phyloP scores from a whole-genome alignment of 2,113 vertebrate species.

The Girardinichthys multiradiatus region DNA sequence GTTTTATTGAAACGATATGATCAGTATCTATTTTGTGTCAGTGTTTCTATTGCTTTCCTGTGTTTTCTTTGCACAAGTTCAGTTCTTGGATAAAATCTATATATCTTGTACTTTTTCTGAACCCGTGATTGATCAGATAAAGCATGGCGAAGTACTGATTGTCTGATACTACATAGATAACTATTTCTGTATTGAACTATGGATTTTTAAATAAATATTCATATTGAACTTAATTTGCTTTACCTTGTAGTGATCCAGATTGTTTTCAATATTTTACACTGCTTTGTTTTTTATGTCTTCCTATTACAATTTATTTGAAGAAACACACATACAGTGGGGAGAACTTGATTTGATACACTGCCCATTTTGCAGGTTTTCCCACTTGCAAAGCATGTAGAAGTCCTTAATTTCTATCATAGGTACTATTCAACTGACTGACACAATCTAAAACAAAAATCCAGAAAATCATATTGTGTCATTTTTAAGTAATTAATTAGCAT shows the following conservation, averaged over 20 bases:
- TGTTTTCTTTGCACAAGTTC: constrained; percentile 85
- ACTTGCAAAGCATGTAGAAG: too few relatives aligned
- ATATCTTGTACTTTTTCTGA: constrained; percentile 86
- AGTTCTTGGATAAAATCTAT: constrained; percentile 73
- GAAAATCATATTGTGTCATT: too few relatives aligned
- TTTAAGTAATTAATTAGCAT: too few relatives aligned
- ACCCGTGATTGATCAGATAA: constrained; percentile 82
- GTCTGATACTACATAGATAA: constrained; percentile 82
- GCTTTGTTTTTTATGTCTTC: background rate
- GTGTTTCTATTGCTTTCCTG: constrained; percentile 86
- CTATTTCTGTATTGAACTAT: constrained; percentile 84
- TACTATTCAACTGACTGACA: too few relatives aligned
- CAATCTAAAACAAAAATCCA: too few relatives aligned
- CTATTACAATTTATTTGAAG: too few relatives aligned
- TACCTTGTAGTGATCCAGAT: background rate
- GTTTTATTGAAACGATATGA: constrained; percentile 73
- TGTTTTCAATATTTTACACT: background rate
- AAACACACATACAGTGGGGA: too few relatives aligned
- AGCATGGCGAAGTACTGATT: constrained; percentile 89
- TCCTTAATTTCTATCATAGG: too few relatives aligned
- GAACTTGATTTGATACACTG: too few relatives aligned
- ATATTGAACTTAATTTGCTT: constrained; percentile 65
- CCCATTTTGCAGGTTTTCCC: too few relatives aligned
- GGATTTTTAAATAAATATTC: constrained; percentile 85
- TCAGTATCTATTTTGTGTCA: constrained; percentile 83